Evolutionary conservation across 2,888 invertebrate genomes (phyloP), one percentile per base, ranked within the genome.

Genomic region (Nesidiocoris tenuis): DNA sequence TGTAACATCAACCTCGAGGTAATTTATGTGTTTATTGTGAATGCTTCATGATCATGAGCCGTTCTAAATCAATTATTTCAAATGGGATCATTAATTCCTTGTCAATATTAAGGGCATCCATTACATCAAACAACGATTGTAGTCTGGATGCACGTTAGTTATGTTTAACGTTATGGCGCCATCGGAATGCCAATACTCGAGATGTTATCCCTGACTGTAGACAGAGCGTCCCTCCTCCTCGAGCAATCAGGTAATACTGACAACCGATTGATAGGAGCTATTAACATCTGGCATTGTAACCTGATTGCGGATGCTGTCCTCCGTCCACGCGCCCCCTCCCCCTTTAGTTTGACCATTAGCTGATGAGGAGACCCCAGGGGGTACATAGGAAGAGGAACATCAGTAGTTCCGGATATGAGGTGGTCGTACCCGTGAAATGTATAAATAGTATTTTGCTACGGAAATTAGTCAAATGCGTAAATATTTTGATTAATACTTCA

Each of bases 301-400:
- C 57, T 70, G 70, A 70, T 70, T 70, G 70, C 59, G 70, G 70
- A 70, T 70, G 57, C 56, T 70, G 70, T 70, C 70, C 70, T 22
- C n/a, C n/a, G n/a, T n/a, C n/a, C n/a, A n/a, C n/a, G n/a, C n/a
- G n/a, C n/a, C n/a, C n/a, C n/a, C n/a, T n/a, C n/a, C n/a, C n/a
- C 59, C 70, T 59, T 59, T 57, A 59, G 65, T 59, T 39, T 70
- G 70, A 70, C 70, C 70, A 70, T 70, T 70, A 70, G 70, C 59
- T 59, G 70, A 70, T 70, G 70, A 70, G 16, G 70, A 19, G 70
- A 57, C 9, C 7, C 21, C 16, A n/a, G 25, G 17, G 23, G 70
- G 17, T 55, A 22, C 67, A 55, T 55, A 39, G 12, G 39, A 39
- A 3, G 39, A 39, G n/a, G n/a, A n/a, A n/a, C n/a, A n/a, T n/a